Evolutionary conservation across 2,113 vertebrate genomes (phyloP), one percentile per base, ranked within the genome.

Genomic region (Gyps fulvus): DNA sequence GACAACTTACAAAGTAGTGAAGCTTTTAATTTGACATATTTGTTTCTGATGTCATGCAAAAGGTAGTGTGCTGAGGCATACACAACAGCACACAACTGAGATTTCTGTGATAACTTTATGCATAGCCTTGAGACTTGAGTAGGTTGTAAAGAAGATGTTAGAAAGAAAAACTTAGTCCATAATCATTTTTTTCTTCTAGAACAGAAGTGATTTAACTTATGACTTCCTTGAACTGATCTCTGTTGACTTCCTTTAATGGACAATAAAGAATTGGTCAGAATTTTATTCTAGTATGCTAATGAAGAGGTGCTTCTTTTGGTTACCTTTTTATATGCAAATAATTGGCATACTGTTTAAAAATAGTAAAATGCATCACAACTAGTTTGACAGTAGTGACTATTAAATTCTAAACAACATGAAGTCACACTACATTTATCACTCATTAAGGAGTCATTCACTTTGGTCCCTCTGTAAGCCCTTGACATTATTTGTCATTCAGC

Each of bases 401-500:
- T 92, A 90, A 95, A 87, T 95, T 95, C 88, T 78, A 62, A 96
- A 74, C 38, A 90, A 62, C 85, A 52, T 92, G 95, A 89, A 97
- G 91, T 95, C 94, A 66, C 77, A 55, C 90, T 83, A 66, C 94
- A 89, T 98, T 97, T 97, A 98, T 98, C 97, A 96, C 93, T 95
- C 67, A 94, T 92, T 98, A 97, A 98, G 98, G 97, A 98, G 89
- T 97, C 95, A 95, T 93, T 97, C 90, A 61, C 96, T 97, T 95
- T 84, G 71, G 88, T 97, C 93, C 92, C 78, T 88, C 73, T 78
- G 20, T 95, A 95, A 96, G 81, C 87, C 96, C 90, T 87, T 67
- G 97, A 97, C 98, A 95, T 94, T 96, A 82, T 95, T 97, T 97
- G 97, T 97, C 98, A 98, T 95, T 98, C 94, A 95, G 86, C 98